phyloP scores from a whole-genome alignment of 2,113 vertebrate species.

The Fulica atra region DNA sequence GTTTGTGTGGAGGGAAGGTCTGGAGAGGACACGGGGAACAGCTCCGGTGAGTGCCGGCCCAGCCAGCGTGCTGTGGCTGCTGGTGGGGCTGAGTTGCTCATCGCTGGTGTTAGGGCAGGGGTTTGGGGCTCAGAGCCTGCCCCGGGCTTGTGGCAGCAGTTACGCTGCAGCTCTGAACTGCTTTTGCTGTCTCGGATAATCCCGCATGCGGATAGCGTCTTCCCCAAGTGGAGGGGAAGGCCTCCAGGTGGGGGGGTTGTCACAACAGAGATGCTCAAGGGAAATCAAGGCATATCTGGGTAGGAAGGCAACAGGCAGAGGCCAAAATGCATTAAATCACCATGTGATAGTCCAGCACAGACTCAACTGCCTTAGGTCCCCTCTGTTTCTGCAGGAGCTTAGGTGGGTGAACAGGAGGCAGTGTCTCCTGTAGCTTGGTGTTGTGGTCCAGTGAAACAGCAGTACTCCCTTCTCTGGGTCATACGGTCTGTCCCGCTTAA shows the following conservation, averaged over 20 bases:
- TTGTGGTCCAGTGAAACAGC: not conserved
- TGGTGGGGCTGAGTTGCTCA: not conserved
- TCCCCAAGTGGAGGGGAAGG: not conserved
- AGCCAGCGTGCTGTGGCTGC: fast-evolving
- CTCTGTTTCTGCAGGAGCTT: not conserved
- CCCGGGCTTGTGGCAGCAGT: not conserved
- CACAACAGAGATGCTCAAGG: not conserved
- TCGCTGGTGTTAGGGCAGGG: fast-evolving
- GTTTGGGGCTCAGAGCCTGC: not conserved
- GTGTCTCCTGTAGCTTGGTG: not conserved
- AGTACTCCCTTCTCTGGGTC: not conserved
- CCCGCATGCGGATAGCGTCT: not conserved
- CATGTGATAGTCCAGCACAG: not conserved
- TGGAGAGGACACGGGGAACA: not conserved
- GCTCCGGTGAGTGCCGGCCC: fast-evolving
- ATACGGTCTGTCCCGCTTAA: not conserved
- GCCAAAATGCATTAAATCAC: not conserved
- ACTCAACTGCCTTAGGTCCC: not conserved
- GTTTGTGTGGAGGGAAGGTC: not conserved
- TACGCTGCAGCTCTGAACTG: not conserved
- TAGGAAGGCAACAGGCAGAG: not conserved
- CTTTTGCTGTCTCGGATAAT: not conserved
- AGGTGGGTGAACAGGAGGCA: not conserved
- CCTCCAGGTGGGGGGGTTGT: not conserved
- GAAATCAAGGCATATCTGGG: not conserved